A percentile compares a stretch with the other conserved stretches of the same genome.
Conservation (phyloP, 2,797 vertebrate species). For the Valencia hispanica region DNA sequence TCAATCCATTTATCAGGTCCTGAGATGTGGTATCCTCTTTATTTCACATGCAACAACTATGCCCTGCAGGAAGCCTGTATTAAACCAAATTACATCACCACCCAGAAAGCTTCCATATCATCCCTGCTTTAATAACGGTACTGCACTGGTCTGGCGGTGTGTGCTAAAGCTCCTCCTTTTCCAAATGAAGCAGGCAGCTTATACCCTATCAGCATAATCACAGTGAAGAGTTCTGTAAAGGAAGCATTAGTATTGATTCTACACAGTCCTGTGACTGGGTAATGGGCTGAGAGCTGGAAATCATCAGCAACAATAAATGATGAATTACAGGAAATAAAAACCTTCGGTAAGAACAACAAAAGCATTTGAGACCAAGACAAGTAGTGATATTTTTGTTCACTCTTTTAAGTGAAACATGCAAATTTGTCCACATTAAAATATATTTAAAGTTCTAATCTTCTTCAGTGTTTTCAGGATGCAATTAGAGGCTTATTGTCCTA, state of each 20-base stretch:
- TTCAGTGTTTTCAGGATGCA: conserved; percentile 33
- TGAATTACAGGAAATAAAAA: conserved; percentile 13
- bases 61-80: conserved; percentile 7
- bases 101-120: conserved; percentile 27
- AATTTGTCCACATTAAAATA: conserved; percentile 45
- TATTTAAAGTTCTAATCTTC: conserved; percentile 27
- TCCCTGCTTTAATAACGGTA: conserved; percentile 19
- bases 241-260: conserved; percentile 70
- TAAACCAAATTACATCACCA: conserved; percentile 37
- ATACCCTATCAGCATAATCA: conserved; percentile 39
- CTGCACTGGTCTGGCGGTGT: neutral
- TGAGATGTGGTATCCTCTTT: neutral
- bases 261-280: conserved; percentile 32
- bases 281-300: conserved; percentile 52
- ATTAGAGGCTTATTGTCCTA: conserved; percentile 27
- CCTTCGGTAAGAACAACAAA: neutral
- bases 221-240: conserved; percentile 41
- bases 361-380: conserved; percentile 15
- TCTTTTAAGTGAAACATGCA: conserved; percentile 18
- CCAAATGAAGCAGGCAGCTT: conserved; percentile 44
- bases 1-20: neutral
- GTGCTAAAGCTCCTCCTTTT: conserved; percentile 38
- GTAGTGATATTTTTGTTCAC: conserved; percentile 3
- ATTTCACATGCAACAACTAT: neutral
- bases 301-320: conserved; percentile 33